Evolutionary conservation across 2,888 invertebrate species (phyloP).

Genomic region (Oscheius onirici): DNA sequence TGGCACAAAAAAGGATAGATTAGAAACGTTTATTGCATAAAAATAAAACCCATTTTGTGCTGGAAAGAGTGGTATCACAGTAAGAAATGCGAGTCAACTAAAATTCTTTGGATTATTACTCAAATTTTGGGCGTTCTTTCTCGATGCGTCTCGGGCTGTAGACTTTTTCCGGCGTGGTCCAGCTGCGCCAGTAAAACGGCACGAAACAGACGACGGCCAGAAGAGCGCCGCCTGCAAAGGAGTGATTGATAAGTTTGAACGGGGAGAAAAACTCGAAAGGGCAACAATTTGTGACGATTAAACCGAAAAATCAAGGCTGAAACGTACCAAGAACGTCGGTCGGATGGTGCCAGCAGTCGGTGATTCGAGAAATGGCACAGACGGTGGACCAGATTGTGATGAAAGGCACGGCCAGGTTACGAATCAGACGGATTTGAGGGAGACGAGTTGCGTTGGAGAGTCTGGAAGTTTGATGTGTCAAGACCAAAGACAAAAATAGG

Average conservation of each 20-base stretch:
- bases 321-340: constrained; percentile 67
- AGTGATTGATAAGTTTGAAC: too few relatives aligned
- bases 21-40: too few relatives aligned
- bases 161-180: constrained; percentile 36
- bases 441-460: constrained; percentile 41
- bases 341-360: constrained; percentile 70
- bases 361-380: constrained; percentile 64
- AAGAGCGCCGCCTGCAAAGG: constrained; percentile 50
- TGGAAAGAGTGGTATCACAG: neutral
- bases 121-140: constrained; percentile 10
- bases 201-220: constrained; percentile 44
- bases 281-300: neutral
- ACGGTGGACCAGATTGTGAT: constrained; percentile 48
- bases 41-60: neutral
- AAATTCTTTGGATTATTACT: neutral
- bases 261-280: neutral
- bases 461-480: constrained; percentile 36
- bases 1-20: neutral
- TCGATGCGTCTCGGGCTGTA: constrained; percentile 36
- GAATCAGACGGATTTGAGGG: constrained; percentile 36
- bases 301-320: neutral
- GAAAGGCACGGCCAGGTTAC: constrained; percentile 42
- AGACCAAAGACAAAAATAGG: too few relatives aligned
- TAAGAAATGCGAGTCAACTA: neutral
- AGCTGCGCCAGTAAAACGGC: constrained; percentile 46